Conservation (phyloP, 2,888 invertebrate genomes). For the Anodontia alba region DNA sequence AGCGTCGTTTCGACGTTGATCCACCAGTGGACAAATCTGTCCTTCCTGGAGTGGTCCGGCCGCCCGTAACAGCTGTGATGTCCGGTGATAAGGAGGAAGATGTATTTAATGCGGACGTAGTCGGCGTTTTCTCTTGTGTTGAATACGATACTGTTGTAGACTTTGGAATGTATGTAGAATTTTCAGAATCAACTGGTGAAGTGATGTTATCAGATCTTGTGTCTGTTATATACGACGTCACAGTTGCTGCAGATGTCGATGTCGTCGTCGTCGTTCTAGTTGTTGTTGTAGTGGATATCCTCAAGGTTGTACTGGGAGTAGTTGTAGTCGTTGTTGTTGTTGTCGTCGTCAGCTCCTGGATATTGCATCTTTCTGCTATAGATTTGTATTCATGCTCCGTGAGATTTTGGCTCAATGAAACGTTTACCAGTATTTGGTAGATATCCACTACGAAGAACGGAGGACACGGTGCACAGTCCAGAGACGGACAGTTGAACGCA, state of each 20-base stretch:
- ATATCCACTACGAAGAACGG: conserved; percentile 3
- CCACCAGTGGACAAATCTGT: not conserved
- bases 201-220: not conserved
- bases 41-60: not conserved
- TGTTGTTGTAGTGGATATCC: not conserved
- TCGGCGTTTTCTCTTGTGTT: not conserved
- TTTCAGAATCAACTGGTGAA: not conserved
- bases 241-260: not conserved
- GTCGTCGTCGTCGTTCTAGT: not conserved
- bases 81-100: not conserved
- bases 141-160: not conserved
- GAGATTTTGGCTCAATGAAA: not conserved
- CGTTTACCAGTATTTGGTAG: not conserved
- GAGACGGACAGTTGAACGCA: not conserved
- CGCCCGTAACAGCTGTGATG: not conserved
- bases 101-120: not conserved
- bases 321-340: not conserved
- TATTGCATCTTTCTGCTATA: not conserved
- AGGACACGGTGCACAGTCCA: conserved; percentile 1
- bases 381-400: not conserved
- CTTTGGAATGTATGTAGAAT: too few relatives aligned
- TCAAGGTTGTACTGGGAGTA: not conserved
- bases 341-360: not conserved
- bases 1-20: not conserved
- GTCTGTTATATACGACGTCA: not conserved